Conservation (phyloP, 2,888 invertebrate genomes). For the Thumatha senex region DNA sequence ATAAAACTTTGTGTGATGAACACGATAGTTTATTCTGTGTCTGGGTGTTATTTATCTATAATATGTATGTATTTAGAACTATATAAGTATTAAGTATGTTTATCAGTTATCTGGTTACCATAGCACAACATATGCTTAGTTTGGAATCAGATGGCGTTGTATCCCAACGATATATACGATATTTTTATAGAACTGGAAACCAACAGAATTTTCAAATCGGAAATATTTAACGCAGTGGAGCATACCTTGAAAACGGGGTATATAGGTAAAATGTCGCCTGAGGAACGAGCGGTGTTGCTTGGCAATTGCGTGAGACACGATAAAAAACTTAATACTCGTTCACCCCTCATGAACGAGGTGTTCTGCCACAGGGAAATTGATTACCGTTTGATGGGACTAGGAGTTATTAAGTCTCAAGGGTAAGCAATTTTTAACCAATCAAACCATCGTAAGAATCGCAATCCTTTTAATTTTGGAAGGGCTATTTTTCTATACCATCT, state of each 20-base stretch:
- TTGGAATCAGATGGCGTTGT: too few relatives aligned
- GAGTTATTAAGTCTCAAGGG: conserved; percentile 63
- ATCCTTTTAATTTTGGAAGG: too few relatives aligned
- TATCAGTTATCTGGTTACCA: too few relatives aligned
- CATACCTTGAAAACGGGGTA: conserved; percentile 67
- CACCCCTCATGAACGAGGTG: conserved; percentile 84
- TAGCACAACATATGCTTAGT: too few relatives aligned
- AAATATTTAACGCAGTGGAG: conserved; percentile 82
- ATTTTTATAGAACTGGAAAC: conserved; percentile 78
- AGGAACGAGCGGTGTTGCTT: conserved; percentile 80
- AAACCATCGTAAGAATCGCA: too few relatives aligned
- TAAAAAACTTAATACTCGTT: conserved; percentile 82
- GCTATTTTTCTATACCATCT: too few relatives aligned
- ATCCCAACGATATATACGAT: too few relatives aligned
- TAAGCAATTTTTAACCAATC: conserved; percentile 36
- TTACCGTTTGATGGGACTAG: conserved; percentile 83
- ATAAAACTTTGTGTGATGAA: too few relatives aligned
- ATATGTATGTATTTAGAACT: too few relatives aligned
- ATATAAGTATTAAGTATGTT: too few relatives aligned
- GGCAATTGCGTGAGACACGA: conserved; percentile 79
- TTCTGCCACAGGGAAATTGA: conserved; percentile 82
- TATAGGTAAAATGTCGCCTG: conserved; percentile 64
- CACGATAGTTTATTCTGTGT: too few relatives aligned
- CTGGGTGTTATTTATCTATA: too few relatives aligned
- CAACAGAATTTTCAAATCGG: conserved; percentile 84